A percentile compares a stretch with the other conserved stretches of the same genome.
Evolutionary conservation across 2,113 vertebrate species (phyloP).

Genomic region (Tringa solitaria): DNA sequence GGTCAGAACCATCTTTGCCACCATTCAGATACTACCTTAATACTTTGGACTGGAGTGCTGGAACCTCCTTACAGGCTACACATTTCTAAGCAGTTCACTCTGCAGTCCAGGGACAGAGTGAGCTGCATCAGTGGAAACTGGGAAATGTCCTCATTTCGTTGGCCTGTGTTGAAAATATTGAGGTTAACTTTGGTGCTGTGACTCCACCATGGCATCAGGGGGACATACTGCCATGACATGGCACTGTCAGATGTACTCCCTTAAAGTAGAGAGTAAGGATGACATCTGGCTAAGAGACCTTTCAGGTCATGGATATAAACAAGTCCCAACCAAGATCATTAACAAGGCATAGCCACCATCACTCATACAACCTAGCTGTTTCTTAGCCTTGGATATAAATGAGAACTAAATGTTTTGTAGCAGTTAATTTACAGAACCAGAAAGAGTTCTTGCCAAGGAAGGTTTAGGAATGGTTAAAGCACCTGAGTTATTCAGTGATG

Average conservation of each 20-base stretch:
- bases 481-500: not conserved
- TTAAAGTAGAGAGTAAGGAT: not conserved
- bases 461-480: not conserved
- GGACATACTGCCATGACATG: not conserved
- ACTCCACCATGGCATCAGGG: not conserved
- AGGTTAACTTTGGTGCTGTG: not conserved
- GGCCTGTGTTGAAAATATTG: not conserved
- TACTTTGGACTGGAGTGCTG: not conserved
- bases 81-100: not conserved
- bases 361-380: not conserved
- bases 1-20: not conserved
- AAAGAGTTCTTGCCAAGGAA: not conserved
- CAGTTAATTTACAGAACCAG: not conserved
- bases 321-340: not conserved
- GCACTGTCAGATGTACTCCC: not conserved
- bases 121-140: too few species aligned
- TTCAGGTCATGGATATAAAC: not conserved
- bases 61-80: not conserved
- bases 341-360: not conserved
- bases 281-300: not conserved
- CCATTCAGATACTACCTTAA: not conserved
- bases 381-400: not conserved
- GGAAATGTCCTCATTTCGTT: not conserved
- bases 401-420: not conserved
- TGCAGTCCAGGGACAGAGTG: not conserved